A percentile compares a stretch with the other conserved stretches of the same genome.
Evolutionary conservation across 2,113 vertebrate species (phyloP).

Genomic region (Notiomystis cincta): DNA sequence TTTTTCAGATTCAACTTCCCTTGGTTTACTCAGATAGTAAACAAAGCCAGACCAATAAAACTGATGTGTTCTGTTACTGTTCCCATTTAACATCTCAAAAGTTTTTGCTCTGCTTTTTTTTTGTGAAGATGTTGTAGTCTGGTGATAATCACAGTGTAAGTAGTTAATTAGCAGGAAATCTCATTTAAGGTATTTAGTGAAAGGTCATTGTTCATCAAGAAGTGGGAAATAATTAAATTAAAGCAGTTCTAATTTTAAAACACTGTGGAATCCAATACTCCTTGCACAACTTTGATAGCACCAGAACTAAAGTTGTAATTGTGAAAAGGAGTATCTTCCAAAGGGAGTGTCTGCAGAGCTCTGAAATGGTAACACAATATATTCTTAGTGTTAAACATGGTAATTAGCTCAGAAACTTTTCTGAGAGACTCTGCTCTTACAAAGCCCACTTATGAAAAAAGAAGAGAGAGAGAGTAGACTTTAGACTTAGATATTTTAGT

Average conservation of each 20-base stretch:
- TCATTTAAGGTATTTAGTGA: conserved; percentile 4
- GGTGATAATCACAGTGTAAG: not conserved
- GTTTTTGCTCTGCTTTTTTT: not conserved
- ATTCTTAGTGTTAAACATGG: not conserved
- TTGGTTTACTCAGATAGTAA: not conserved
- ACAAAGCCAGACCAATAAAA: not conserved
- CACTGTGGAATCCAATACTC: not conserved
- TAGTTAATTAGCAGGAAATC: conserved; percentile 35
- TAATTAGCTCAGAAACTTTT: not conserved
- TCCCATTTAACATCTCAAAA: not conserved
- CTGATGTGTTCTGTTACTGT: not conserved
- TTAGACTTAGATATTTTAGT: not conserved
- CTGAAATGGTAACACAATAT: not conserved
- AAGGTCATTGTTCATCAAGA: conserved; percentile 42
- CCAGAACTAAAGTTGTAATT: not conserved
- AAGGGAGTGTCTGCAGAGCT: not conserved
- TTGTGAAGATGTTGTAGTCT: not conserved
- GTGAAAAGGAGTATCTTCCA: not conserved
- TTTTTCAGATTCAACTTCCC: not conserved
- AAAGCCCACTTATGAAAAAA: not conserved
- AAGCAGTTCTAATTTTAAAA: not conserved
- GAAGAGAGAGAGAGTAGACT: not conserved
- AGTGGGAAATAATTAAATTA: not conserved
- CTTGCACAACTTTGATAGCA: not conserved
- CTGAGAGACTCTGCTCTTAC: not conserved